These are phyloP conservation scores for Emesis furor DNA, from an alignment of 2,888 invertebrate species.

Conservation along the genomic window DNA sequence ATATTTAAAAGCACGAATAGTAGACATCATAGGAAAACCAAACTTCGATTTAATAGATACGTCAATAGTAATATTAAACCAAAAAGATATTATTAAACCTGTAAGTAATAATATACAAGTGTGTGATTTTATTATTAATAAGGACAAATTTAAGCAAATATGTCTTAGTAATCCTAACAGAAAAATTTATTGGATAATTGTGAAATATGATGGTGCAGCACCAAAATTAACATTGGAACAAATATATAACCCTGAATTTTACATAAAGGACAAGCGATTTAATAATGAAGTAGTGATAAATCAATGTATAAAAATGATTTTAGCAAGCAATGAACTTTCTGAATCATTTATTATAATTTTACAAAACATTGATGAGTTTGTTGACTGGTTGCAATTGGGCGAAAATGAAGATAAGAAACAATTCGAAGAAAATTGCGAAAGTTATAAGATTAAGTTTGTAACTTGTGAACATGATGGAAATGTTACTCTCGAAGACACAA, in stretches of 20 bases:
- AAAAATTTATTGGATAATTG: not conserved
- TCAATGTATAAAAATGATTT: not conserved
- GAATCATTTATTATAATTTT: conserved; percentile 5
- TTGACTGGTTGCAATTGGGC: conserved; percentile 8
- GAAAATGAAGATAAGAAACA: not conserved
- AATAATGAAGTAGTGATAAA: not conserved
- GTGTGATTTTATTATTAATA: not conserved
- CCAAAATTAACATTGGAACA: not conserved
- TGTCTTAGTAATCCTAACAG: not conserved
- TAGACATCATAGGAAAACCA: not conserved
- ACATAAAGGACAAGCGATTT: not conserved
- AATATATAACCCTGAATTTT: conserved; percentile 12
- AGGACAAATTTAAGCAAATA: not conserved
- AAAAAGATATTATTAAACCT: not conserved
- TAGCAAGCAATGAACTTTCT: not conserved
- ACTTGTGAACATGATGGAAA: not conserved
- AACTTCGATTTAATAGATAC: not conserved
- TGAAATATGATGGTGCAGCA: not conserved
- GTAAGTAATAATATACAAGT: not conserved
- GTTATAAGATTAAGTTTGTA: not conserved
- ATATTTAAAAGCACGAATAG: not conserved
- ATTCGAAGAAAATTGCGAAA: not conserved
- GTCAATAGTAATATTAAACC: not conserved
- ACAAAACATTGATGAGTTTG: not conserved
- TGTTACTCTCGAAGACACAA: not conserved